phyloP scores from a whole-genome alignment of 2,888 invertebrate genomes.

The Artemia sp. region DNA sequence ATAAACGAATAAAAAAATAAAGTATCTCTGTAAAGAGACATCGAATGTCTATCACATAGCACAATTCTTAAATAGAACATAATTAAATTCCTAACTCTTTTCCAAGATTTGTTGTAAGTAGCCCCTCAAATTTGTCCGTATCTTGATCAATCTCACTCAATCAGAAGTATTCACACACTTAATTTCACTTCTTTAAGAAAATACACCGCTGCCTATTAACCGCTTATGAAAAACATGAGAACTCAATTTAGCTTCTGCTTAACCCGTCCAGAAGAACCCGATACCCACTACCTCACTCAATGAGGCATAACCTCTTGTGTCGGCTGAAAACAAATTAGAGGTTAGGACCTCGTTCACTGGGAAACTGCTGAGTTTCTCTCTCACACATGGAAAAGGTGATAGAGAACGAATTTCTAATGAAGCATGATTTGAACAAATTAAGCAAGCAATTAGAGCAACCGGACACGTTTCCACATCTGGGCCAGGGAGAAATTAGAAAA shows the following conservation, averaged over 20 bases:
- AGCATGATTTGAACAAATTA: constrained; percentile 13
- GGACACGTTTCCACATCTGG: constrained; percentile 15
- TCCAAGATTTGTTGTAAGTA: too few relatives aligned
- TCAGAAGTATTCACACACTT: constrained; percentile 6
- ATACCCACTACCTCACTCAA: constrained; percentile 11
- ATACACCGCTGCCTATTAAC: background rate
- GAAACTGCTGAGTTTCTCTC: constrained; percentile 11
- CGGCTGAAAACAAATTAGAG: constrained; percentile 14
- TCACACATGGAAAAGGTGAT: background rate
- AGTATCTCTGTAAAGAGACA: too few relatives aligned
- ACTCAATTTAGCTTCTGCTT: constrained; percentile 15
- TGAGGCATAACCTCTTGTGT: constrained; percentile 15
- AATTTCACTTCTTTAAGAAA: background rate
- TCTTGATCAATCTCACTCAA: constrained; percentile 11
- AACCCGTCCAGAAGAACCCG: constrained; percentile 9
- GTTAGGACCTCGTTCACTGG: constrained; percentile 10
- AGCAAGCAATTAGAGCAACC: constrained; percentile 13
- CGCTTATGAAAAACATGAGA: constrained; percentile 13
- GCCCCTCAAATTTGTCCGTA: too few relatives aligned
- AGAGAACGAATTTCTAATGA: constrained; percentile 13
- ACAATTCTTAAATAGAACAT: too few relatives aligned
- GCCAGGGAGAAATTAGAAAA: background rate
- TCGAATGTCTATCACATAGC: too few relatives aligned
- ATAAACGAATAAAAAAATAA: too few relatives aligned
- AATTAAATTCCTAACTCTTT: too few relatives aligned